Base-by-base conservation (phyloP, 2,113 vertebrate species). In the Apodemus speciosus region DNA sequence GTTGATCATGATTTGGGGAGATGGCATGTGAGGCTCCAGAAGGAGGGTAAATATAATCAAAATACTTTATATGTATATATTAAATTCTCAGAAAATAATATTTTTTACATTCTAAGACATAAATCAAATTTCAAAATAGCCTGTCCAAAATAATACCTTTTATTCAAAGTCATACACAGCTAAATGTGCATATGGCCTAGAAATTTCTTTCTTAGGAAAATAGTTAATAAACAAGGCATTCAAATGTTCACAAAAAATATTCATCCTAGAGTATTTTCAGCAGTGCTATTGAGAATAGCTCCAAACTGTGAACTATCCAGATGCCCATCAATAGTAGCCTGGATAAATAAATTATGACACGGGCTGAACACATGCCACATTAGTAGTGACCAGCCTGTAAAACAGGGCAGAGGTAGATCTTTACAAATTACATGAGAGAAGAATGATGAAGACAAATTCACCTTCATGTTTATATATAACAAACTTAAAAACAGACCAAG, bases 331-430 rank as follows among this genome's bases (percentile, higher is more conserved):
- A 84, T 58, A 66, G 88, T 73, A 80, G 84, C 83, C 51, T 46
- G 20, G n/a, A 66, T 85, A 89, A 96, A 83, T 81, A 90, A 92
- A 81, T 86, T 8, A 53, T 53, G 81, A 62, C 76, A 32, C 9
- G 3, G 69, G 83, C 60, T 89, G 56, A 93, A 46, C 85, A 38
- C 51, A 56, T 27, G 53, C 32, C 51, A 89, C 62, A 15, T 30
- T 14, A 9, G 38, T 9, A 80, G 53, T 30, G 58, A 79, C 25
- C 5, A 68, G 43, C 62, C 69, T 76, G 30, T 38, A 84, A 30
- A 14, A 75, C 4, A 4, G 9, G n/a, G n/a, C 9, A 3, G n/a
- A 30, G 76, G 32, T 38, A 3, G 49, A 72, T 46, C 16, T 53
- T 81, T 38, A 43, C 35, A 58, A 76, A 40, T 25, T 77, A 66